Evolutionary conservation across 1,140 invertebrate genomes (phyloP), one percentile per base, ranked within the genome.

Genomic region (Saccostrea glomerata): DNA sequence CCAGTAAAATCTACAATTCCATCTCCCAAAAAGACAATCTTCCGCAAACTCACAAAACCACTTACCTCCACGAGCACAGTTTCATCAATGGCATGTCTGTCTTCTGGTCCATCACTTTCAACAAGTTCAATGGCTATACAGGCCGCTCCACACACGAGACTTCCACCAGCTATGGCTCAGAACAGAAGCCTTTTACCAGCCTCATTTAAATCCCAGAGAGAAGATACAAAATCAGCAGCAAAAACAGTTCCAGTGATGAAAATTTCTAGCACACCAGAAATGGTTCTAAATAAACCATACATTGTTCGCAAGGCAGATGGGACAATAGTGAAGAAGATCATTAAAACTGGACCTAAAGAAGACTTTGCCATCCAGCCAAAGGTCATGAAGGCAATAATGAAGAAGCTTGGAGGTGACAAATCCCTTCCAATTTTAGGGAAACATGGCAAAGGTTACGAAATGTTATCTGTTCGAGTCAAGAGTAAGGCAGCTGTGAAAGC

Each of bases 291-390:
- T 77, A 77, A 77, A 36, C 70, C 70, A 25, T 77, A 77, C 25
- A 36, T 77, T 36, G 30, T 77, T 15, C 70, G 70, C 25, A 77
- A 77, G 25, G 9, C 82, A 54, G 82, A 84, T 56, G 82, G 82
- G 6, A 84, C 82, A 54, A 54, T 84, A 55, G 40, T 84, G 17
- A 54, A 56, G 54, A 84, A 23, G 54, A 54, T 56, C 17, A 56
- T 84, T 12, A 54, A 54, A 54, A 54, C 40, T 23, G n/a, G 17
- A 23, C 23, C 82, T 0, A 56, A 56, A 55, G n/a, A 55, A 12
- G 82, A 84, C 17, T 77, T 77, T 77, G 82, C 86, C 23, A 82
- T 87, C 7, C 87, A 88, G 20, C 83, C 87, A 55, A 88, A 85
- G 20, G 58, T 88, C 20, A 84, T 85, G 70, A 88, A 66, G 36